Percentiles rank a stretch among this genome's conserved stretches.
phyloP scores from a whole-genome alignment of 2,113 vertebrate genomes.

The Nycticebus coucang region DNA sequence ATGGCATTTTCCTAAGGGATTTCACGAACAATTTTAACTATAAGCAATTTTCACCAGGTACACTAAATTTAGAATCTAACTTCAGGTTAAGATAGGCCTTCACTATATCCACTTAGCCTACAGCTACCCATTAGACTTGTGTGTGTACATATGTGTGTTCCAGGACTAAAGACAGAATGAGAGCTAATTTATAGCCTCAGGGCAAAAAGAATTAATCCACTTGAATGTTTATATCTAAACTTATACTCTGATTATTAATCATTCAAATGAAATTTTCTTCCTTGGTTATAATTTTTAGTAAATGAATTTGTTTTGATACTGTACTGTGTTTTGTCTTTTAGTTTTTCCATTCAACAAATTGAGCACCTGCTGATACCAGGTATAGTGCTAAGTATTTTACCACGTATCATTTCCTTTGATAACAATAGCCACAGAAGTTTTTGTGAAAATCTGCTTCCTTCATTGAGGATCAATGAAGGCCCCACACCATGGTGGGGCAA shows the following conservation, averaged over 20 bases:
- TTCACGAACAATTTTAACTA: constrained; percentile 24
- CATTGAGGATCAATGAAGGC: background rate
- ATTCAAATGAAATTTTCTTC: background rate
- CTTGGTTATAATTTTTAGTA: constrained; percentile 24
- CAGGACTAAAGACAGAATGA: background rate
- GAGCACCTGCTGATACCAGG: background rate
- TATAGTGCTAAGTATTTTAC: background rate
- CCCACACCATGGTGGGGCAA: background rate
- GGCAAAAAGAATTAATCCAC: background rate
- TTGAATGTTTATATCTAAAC: constrained; percentile 4
- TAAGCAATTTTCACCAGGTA: background rate
- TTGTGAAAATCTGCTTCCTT: background rate
- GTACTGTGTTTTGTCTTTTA: background rate
- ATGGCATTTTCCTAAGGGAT: background rate
- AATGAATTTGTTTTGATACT: background rate
- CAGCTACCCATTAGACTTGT: background rate
- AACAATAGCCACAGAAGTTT: constrained; percentile 11
- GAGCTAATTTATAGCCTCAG: background rate
- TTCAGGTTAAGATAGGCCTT: background rate
- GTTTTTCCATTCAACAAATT: background rate
- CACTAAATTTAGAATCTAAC: background rate
- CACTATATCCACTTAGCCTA: background rate
- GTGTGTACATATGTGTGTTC: background rate
- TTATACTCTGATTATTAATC: constrained; percentile 1
- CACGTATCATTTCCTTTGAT: constrained; percentile 12